These are phyloP conservation scores for Eudemis profundana DNA, from an alignment of 2,888 invertebrate genomes.

Conservation along the genomic window DNA sequence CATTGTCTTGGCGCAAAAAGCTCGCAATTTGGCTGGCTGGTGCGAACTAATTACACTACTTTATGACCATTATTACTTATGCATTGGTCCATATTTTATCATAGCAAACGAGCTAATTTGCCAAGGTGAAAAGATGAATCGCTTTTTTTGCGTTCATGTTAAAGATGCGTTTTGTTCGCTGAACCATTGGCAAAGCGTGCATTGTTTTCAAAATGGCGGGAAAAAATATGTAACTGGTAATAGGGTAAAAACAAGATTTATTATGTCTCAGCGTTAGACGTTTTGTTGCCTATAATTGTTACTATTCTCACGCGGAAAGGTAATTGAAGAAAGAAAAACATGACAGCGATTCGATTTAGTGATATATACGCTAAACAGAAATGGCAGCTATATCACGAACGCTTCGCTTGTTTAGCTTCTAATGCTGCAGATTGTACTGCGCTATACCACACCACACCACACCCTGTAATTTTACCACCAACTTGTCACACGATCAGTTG, in stretches of 20 bases:
- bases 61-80: conserved; percentile 50
- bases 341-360: background rate
- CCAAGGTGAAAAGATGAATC: conserved; percentile 27
- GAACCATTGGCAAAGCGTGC: background rate
- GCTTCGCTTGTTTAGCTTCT: too few species aligned
- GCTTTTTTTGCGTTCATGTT: conserved; percentile 17
- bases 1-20: conserved; percentile 30
- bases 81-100: conserved; percentile 47
- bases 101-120: conserved; percentile 34
- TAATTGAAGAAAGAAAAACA: background rate
- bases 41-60: conserved; percentile 59
- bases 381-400: too few species aligned
- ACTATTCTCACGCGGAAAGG: background rate
- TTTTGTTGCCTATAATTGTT: background rate
- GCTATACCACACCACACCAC: too few species aligned
- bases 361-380: too few species aligned
- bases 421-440: too few species aligned
- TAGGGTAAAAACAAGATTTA: background rate
- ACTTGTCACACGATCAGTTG: too few species aligned
- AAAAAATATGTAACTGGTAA: conserved; percentile 1
- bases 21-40: conserved; percentile 55
- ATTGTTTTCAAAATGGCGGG: conserved; percentile 13
- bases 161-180: conserved; percentile 16
- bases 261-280: background rate
- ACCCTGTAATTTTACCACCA: too few species aligned